Base-by-base conservation (phyloP, 2,888 invertebrate genomes). In the Mycalesis mineus region DNA sequence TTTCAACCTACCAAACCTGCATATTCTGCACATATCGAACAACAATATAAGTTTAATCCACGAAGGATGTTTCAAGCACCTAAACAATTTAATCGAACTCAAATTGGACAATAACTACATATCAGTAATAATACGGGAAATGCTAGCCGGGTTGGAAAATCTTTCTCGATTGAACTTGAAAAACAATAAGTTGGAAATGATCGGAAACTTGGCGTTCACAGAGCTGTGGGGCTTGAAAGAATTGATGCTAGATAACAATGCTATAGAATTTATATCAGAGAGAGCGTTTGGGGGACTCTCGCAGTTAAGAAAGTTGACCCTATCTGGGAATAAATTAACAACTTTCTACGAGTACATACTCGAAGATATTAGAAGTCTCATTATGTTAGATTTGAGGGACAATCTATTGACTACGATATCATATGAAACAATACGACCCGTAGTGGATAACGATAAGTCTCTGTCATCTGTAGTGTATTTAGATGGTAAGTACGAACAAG, bases 31-130 rank as follows among this genome's bases (percentile, higher is more conserved):
- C 71, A 88, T 98, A 59, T 96, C 96, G 67, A 94, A 94, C 72
- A 98, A 98, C 81, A 94, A 95, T 71, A 90, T 98, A 57, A 95
- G 94, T 69, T 91, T 94, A 42, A 90, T 97, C 52, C 97, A 98
- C 70, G 96, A 97, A 67, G 95, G 95, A 62, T 94, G 98, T 51
- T 97, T 96, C 75, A 91, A 92, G 65, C 92, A 94, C 63, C 84
- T 96, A 70, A 91, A 92, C 17, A 93, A 94, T 69, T 88, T 97
- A 60, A 91, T 94, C 60, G 95, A 94, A 70, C 86, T 98, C 58
- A 95, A 96, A 75, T 84, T 98, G 69, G 95, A 95, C 70, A 90
- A 90, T 68, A 96, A 94, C 83, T 93, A 92, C 73, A 92, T 96
- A 71, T 92, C 93, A 61, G 94, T 94, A 29, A 85, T 96, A 68